A percentile compares a stretch with the other conserved stretches of the same genome.
Conservation (phyloP, 2,888 invertebrate species). For the Nephrotoma appendiculata region DNA sequence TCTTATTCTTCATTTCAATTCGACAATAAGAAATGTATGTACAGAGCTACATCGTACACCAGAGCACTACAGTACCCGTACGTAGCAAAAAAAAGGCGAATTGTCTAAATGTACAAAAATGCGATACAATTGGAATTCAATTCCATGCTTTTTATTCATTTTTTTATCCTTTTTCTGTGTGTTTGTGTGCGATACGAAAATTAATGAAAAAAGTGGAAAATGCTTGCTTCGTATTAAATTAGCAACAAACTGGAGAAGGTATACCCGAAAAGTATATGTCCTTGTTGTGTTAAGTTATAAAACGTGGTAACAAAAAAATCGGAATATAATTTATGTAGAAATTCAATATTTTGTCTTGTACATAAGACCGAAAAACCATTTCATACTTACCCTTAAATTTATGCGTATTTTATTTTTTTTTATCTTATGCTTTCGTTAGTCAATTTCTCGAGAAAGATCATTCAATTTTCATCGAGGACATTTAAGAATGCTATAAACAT, state of each 20-base stretch:
- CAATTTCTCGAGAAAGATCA: neutral
- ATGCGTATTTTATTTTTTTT: neutral
- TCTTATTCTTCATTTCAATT: constrained; percentile 1
- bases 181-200: neutral
- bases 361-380: neutral
- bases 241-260: neutral
- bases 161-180: neutral
- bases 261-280: neutral
- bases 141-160: constrained; percentile 1
- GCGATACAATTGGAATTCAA: neutral
- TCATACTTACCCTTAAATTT: neutral
- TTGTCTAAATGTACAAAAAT: neutral
- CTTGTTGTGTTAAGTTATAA: neutral
- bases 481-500: neutral
- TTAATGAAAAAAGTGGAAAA: neutral
- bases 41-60: neutral
- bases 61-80: neutral
- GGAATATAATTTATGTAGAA: neutral
- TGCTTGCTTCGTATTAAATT: neutral
- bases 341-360: neutral
- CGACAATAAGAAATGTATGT: neutral
- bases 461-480: neutral
- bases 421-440: neutral
- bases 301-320: neutral
- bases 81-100: neutral